Percentiles rank a stretch among this genome's conserved stretches.
Evolutionary conservation across 23 tunicate species (phyloP).

Genomic region (Phallusia fumigata): DNA sequence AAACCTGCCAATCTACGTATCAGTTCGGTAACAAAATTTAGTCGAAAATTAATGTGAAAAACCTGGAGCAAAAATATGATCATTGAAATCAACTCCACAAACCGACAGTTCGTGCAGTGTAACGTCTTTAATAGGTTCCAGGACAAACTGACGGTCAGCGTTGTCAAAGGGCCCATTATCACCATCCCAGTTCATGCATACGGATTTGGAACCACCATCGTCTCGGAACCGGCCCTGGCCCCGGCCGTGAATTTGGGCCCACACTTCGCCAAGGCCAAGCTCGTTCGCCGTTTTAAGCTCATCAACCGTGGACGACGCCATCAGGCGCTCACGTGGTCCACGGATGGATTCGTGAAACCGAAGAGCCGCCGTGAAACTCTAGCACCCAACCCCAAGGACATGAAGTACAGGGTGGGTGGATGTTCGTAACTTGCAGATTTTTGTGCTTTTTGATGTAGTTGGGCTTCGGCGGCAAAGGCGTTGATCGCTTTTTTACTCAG

Average conservation of each 20-base stretch:
- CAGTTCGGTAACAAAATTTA: too few relatives aligned
- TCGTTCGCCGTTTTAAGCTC: conserved; percentile 66
- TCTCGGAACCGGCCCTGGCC: conserved; percentile 71
- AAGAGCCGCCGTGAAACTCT: conserved; percentile 20
- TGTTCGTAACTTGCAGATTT: not conserved
- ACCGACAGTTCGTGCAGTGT: too few relatives aligned
- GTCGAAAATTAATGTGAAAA: too few relatives aligned
- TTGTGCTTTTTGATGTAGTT: too few relatives aligned
- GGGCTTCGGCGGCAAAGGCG: too few relatives aligned
- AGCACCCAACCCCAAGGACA: conserved; percentile 41
- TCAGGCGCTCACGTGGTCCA: conserved; percentile 88
- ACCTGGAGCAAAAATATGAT: too few relatives aligned
- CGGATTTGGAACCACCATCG: conserved; percentile 85
- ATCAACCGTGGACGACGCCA: conserved; percentile 86
- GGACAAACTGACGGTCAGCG: conserved; percentile 75
- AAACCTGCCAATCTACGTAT: too few relatives aligned
- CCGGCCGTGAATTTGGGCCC: conserved; percentile 84
- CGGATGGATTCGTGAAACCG: conserved; percentile 69
- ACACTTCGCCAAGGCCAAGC: conserved; percentile 69
- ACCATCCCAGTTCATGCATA: conserved; percentile 72
- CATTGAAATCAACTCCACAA: too few relatives aligned
- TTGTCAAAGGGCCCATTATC: conserved; percentile 80
- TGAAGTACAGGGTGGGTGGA: conserved; percentile 54
- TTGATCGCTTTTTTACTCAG: too few relatives aligned
- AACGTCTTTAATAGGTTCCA: conserved; percentile 54